Percentiles rank a stretch among this genome's conserved stretches.
These are phyloP conservation scores for Reinhardtius hippoglossoides DNA, from an alignment of 2,113 vertebrate species.

Conservation along the genomic window DNA sequence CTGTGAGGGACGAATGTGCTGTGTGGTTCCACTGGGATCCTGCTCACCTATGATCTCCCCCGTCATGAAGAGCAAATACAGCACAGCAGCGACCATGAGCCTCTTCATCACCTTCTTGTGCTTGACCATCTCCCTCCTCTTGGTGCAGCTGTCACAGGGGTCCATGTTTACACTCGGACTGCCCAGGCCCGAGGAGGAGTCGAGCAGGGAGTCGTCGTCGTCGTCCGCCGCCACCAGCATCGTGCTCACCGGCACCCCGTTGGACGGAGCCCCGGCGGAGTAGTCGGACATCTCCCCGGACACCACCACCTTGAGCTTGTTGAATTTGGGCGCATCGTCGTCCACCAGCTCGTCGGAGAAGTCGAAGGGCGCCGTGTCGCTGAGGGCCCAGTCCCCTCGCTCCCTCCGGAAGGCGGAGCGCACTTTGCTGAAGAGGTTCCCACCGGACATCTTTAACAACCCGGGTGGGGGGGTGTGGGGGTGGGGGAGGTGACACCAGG, in stretches of 20 bases:
- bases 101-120: constrained; percentile 87
- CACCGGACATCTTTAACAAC: constrained; percentile 83
- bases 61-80: constrained; percentile 94
- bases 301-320: constrained; percentile 91
- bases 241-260: constrained; percentile 82
- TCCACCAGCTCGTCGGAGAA: constrained; percentile 87
- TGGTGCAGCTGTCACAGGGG: constrained; percentile 86
- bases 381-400: constrained; percentile 80
- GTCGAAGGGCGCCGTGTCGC: constrained; percentile 90
- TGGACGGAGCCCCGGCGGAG: constrained; percentile 69
- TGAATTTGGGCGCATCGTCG: constrained; percentile 86
- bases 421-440: constrained; percentile 84
- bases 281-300: constrained; percentile 86
- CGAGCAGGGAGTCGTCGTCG: constrained; percentile 90
- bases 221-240: constrained; percentile 67
- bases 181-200: constrained; percentile 70
- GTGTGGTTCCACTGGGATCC: no score
- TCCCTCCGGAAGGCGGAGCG: constrained; percentile 83
- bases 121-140: constrained; percentile 80
- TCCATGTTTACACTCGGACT: constrained; percentile 71
- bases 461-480: not conserved
- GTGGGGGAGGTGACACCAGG: not conserved
- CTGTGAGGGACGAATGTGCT: not conserved
- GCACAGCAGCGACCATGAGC: constrained; percentile 85
- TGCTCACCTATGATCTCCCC: constrained; percentile 94